phyloP scores from a whole-genome alignment of 2,113 vertebrate genomes.

The Callipepla californica region DNA sequence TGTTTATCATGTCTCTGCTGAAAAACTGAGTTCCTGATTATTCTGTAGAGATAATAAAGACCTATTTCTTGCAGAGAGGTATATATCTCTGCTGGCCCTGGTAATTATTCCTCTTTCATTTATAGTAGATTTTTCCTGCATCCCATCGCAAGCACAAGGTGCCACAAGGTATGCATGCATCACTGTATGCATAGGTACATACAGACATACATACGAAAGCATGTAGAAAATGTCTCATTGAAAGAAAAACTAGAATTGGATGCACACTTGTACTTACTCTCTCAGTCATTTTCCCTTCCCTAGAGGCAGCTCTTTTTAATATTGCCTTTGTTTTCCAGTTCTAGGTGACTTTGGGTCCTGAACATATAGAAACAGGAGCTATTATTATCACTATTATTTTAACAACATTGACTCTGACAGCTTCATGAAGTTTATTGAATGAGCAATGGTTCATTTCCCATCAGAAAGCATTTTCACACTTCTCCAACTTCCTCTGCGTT shows the following conservation, averaged over 20 bases:
- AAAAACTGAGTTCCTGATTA: background rate
- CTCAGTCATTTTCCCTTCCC: background rate
- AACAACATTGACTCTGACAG: background rate
- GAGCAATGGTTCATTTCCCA: background rate
- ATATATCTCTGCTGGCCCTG: background rate
- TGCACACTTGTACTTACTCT: background rate
- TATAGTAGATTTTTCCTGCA: background rate
- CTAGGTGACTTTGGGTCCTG: background rate
- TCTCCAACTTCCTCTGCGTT: background rate
- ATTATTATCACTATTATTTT: conserved; percentile 17
- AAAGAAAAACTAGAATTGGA: background rate
- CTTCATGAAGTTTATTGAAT: conserved; percentile 7
- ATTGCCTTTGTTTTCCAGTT: background rate
- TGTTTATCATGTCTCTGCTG: background rate
- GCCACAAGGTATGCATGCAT: background rate
- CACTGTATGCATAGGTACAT: rapidly evolving
- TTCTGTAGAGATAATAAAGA: background rate
- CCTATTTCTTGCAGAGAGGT: background rate
- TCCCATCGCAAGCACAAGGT: background rate
- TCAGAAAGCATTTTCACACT: background rate
- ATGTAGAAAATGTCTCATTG: background rate
- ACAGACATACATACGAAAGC: background rate
- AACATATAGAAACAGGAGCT: background rate
- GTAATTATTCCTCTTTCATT: background rate
- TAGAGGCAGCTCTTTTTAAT: background rate